Base-by-base conservation (phyloP, 2,113 vertebrate genomes). In the Zosterops hypoxanthus region DNA sequence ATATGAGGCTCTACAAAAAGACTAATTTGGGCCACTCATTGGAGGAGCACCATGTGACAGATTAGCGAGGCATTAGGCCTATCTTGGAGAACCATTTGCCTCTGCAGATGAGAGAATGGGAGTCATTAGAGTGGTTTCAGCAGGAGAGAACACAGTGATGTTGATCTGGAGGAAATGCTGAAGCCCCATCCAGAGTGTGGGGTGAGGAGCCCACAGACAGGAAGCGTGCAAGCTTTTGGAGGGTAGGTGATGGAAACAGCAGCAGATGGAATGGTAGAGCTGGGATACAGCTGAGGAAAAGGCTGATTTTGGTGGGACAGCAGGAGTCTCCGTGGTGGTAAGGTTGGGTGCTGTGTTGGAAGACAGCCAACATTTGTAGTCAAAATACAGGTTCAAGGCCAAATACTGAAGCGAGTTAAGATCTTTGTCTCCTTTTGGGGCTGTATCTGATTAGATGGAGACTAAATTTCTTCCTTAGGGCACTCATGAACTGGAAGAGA, bases 1-100 rank as follows among this genome's bases (percentile, higher is more conserved):
- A 96, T 96, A 50, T 28, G 53, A 93, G 80, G 66, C 88, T 95
- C 64, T 93, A 53, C 77, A 76, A 91, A 96, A 93, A 44, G 79
- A 77, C 88, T 68, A 71, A 47, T 94, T 93, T 94, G 82, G 76
- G n/a, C 88, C 33, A 23, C 0, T 7, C 8, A 1, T 55, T 52
- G 90, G 81, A 84, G 90, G 53, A 96, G 83, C 42, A 75, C 70
- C 71, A 60, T 6, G 13, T 94, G 90, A 78, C 52, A 55, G 85
- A 77, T 96, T 44, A 94, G 56, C 49, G 76, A 88, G 70, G 71
- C 82, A 93, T 96, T 92, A 96, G 83, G 34, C 19, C 26, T 93
- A 39, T 75, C 76, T 70, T 86, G 80, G 65, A 83, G 82, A 86
- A 65, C 79, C 41, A 5, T 88, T 95, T 39, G 2, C 44, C 46